A percentile compares a stretch with the other conserved stretches of the same genome.
Evolutionary conservation across 2,888 invertebrate species (phyloP).

Genomic region (Catocala nupta): DNA sequence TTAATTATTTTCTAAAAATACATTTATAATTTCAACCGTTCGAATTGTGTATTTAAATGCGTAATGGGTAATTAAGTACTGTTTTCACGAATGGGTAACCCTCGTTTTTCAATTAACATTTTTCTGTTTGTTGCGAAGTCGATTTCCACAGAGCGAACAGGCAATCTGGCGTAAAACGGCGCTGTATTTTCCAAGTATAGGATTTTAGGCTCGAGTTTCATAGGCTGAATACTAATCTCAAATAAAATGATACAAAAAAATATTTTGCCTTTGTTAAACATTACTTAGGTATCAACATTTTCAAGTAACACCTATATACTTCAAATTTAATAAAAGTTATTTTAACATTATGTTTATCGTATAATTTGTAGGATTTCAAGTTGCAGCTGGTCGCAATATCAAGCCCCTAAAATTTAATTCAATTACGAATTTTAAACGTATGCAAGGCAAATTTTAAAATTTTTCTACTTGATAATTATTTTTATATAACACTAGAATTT

Average conservation of each 20-base stretch:
- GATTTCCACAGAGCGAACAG: slow-evolving; percentile 1
- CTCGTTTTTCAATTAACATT: slow-evolving; percentile 12
- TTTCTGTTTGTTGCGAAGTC: slow-evolving; percentile 15
- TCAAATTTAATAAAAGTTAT: too few species aligned
- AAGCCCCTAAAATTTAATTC: too few species aligned
- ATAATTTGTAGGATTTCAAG: too few species aligned
- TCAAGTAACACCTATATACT: too few species aligned
- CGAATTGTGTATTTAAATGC: slow-evolving; percentile 9
- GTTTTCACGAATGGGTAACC: slow-evolving; percentile 8
- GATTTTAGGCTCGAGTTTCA: slow-evolving; percentile 22
- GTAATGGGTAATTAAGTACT: slow-evolving; percentile 13
- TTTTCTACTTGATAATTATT: too few species aligned
- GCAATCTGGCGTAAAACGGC: slow-evolving; percentile 18
- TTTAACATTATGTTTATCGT: too few species aligned
- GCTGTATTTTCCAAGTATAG: slow-evolving; percentile 22
- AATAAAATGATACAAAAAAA: slow-evolving; percentile 16
- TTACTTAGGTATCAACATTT: not conserved
- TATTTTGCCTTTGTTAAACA: slow-evolving; percentile 1
- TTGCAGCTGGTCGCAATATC: too few species aligned
- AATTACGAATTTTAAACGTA: too few species aligned
- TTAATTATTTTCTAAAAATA: slow-evolving; percentile 6
- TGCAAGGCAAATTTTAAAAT: too few species aligned
- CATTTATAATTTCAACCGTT: slow-evolving; percentile 8
- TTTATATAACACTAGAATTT: too few species aligned
- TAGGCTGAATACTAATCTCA: slow-evolving; percentile 28